Evolutionary conservation across 2,113 vertebrate genomes (phyloP), one percentile per base, ranked within the genome.

Genomic region (Tetrao urogallus): DNA sequence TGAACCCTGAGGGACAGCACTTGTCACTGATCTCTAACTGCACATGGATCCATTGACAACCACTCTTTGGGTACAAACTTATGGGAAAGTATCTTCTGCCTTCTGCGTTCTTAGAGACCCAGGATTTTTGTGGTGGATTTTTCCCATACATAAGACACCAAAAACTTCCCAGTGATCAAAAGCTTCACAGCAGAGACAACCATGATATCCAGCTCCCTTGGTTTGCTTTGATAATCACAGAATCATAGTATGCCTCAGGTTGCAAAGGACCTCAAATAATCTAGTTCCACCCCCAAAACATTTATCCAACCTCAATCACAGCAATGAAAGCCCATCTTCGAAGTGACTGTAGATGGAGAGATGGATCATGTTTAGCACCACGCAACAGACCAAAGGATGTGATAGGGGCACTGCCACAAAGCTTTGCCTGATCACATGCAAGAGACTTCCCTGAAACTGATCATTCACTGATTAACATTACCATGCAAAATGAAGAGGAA

Each of bases 191-290:
- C 18, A 78, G 70, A 77, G 24, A n/a, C n/a, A 71, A 27, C 10
- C 6, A 30, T 0, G 2, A 56, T 32, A 34, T 16, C 32, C 47
- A 57, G n/a, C 42, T 1, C 8, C 21, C 20, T 54, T 7, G 8
- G 20, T 27, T 57, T 82, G 28, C 40, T 58, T 76, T 3, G 1
- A 40, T 30, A 56, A 56, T 28, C 13, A 42, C 25, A 27, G 50
- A 52, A 52, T 52, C 50, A 52, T 9, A 52, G 50, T 27, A 52
- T 52, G 50, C 25, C 24, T 52, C 13, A 13, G 50, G 13, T 27
- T 52, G 25, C 24, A 27, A 52, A 52, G 50, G 50, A 52, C 50
- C 50, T 52, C 25, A 27, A 52, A 52, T 52, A 8, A 52, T 27
- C 50, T 52, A 52, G 25, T 52, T 20, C 50, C 50, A 52, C 25